phyloP scores from a whole-genome alignment of 2,113 vertebrate species.

The Emydocephalus ijimae region DNA sequence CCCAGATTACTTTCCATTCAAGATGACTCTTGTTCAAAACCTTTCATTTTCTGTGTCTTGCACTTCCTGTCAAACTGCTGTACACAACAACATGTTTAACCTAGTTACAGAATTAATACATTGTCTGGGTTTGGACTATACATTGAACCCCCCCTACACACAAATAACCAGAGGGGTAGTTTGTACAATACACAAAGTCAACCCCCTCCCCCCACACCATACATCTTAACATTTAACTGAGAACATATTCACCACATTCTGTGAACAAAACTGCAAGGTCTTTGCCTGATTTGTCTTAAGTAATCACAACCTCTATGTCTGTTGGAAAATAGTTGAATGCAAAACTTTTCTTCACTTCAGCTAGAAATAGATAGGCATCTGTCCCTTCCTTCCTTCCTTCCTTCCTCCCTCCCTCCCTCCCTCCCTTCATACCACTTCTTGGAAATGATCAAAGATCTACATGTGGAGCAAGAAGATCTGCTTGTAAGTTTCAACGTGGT shows the following conservation, averaged over 20 bases:
- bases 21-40: slow-evolving; percentile 48
- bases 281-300: slow-evolving; percentile 1
- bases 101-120: neutral
- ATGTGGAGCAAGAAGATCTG: no score
- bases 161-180: neutral
- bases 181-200: neutral
- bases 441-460: no score
- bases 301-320: neutral
- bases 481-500: no score
- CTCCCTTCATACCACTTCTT: no score
- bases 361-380: neutral
- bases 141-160: neutral
- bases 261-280: neutral
- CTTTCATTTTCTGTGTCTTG: neutral
- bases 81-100: neutral
- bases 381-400: no score
- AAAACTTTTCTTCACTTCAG: slow-evolving; percentile 26
- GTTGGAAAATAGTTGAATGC: slow-evolving; percentile 19
- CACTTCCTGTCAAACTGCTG: neutral
- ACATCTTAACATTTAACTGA: neutral
- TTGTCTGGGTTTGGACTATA: neutral
- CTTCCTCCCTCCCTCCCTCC: neutral
- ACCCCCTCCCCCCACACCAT: neutral
- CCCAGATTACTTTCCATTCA: slow-evolving; percentile 36
- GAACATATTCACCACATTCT: neutral